Conservation (phyloP, 2,113 vertebrate species). For the Mustelus asterias region DNA sequence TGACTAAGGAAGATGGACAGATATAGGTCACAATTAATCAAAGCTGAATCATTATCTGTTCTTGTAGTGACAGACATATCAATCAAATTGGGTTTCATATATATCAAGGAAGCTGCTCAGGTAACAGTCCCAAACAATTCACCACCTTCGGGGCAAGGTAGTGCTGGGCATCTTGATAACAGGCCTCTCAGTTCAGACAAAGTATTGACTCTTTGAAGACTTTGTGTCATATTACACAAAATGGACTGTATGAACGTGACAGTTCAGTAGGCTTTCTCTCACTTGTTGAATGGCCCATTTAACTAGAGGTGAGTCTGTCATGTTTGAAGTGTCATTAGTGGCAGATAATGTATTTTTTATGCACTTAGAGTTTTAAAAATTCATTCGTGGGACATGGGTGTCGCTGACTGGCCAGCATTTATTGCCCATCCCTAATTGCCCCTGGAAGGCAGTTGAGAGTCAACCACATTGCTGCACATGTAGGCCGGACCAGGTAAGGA, state of each 20-base stretch:
- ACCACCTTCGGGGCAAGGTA: neutral
- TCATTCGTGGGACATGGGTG: too few species aligned
- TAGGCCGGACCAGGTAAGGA: too few species aligned
- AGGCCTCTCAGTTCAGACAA: neutral
- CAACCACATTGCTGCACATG: too few species aligned
- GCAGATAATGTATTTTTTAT: neutral
- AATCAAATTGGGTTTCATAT: neutral
- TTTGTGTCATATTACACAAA: neutral
- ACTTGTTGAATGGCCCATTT: neutral
- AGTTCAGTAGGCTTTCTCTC: neutral
- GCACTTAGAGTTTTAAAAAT: too few species aligned
- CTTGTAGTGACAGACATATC: neutral
- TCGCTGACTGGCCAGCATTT: too few species aligned
- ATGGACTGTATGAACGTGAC: neutral
- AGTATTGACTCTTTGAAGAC: neutral
- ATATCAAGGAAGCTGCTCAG: neutral
- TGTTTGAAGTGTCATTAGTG: neutral
- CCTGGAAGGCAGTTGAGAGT: too few species aligned
- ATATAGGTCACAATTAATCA: neutral
- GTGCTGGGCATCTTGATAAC: neutral
- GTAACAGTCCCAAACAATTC: neutral
- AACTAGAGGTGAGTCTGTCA: neutral
- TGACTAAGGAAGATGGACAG: conserved; percentile 2
- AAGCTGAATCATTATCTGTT: neutral
- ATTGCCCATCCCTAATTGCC: too few species aligned